Percentiles rank a stretch among this genome's conserved stretches.
Conservation (phyloP, 2,113 vertebrate genomes). For the Ivindomyrus marchei region DNA sequence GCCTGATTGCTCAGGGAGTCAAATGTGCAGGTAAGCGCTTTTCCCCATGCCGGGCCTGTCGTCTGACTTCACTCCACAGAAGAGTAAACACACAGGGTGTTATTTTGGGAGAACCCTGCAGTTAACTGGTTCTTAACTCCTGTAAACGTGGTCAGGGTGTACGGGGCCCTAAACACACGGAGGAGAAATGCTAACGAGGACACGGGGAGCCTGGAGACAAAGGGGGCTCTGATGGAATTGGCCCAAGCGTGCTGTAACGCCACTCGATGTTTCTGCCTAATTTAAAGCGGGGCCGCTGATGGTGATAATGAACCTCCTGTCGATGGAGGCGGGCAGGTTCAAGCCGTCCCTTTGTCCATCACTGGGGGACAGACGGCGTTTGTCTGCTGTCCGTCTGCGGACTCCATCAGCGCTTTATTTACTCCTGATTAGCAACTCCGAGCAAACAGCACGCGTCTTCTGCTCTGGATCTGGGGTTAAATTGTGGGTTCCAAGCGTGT, state of each 20-base stretch:
- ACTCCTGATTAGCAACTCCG: background rate
- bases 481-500: background rate
- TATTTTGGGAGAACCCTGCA: background rate
- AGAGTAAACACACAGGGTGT: background rate
- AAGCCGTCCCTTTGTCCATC: background rate
- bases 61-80: background rate
- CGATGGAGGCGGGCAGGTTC: background rate
- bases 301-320: background rate
- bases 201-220: background rate
- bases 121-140: background rate
- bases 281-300: background rate
- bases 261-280: background rate
- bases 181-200: background rate
- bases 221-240: background rate
- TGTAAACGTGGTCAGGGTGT: background rate
- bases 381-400: background rate
- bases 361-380: background rate
- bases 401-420: background rate
- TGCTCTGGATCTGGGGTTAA: background rate
- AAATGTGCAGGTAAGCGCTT: conserved; percentile 72
- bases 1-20: conserved; percentile 81
- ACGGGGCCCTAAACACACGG: background rate
- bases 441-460: background rate
- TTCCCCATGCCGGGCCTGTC: background rate
- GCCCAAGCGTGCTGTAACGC: background rate